Evolutionary conservation across 2,113 vertebrate species (phyloP).

Genomic region (Picathartes gymnocephalus): DNA sequence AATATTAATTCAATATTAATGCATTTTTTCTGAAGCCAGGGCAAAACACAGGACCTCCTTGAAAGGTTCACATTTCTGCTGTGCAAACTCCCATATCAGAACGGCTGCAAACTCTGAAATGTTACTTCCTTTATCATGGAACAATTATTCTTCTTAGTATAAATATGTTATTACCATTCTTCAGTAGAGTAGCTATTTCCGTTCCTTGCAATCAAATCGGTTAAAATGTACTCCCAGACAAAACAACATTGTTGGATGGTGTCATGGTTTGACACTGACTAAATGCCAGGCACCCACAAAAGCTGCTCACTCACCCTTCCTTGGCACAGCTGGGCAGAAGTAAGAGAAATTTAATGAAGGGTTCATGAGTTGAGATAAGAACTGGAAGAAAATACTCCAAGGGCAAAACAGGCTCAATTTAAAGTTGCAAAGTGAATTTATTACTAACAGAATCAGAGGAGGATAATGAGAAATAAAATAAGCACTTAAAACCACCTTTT

Average conservation of each 20-base stretch:
- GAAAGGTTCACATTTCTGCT: not conserved
- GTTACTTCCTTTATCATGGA: rapidly evolving
- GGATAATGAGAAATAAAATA: not conserved
- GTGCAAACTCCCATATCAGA: not conserved
- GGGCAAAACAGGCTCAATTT: not conserved
- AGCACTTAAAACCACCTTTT: no score
- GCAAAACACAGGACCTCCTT: not conserved
- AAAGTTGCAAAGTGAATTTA: not conserved
- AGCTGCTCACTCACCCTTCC: not conserved
- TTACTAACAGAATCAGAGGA: not conserved
- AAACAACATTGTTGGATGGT: not conserved
- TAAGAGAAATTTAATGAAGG: not conserved
- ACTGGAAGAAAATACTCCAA: not conserved
- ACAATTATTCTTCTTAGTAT: not conserved
- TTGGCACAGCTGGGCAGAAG: not conserved
- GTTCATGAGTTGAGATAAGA: not conserved
- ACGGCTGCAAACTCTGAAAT: not conserved
- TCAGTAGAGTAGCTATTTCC: not conserved
- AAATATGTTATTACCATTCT: not conserved
- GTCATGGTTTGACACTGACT: not conserved
- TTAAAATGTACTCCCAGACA: not conserved
- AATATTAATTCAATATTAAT: not conserved
- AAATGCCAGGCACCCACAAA: no score
- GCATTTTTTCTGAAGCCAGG: not conserved
- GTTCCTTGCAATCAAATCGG: not conserved